Conservation (phyloP, 2,888 invertebrate genomes). For the Eilema sororculum region DNA sequence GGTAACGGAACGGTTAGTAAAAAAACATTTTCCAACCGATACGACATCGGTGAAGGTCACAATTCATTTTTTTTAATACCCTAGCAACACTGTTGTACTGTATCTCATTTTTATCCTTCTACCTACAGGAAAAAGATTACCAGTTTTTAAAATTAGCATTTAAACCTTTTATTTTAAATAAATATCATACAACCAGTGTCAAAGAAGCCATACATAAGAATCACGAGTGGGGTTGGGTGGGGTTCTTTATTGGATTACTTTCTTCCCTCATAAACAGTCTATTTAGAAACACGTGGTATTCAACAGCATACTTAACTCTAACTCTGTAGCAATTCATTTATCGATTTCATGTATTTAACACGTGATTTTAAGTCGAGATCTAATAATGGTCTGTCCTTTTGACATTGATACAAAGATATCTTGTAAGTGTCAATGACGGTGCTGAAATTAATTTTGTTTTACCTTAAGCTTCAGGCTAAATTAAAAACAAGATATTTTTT, state of each 20-base stretch:
- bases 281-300: conserved; percentile 42
- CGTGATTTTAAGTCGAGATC: conserved; percentile 15
- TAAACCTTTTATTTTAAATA: background rate
- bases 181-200: conserved; percentile 56
- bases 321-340: conserved; percentile 27
- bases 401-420: background rate
- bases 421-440: background rate
- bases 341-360: conserved; percentile 24
- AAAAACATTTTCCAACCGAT: background rate
- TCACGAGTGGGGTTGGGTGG: conserved; percentile 64
- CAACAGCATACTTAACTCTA: conserved; percentile 21
- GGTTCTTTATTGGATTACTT: conserved; percentile 76
- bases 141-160: background rate
- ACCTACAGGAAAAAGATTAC: background rate
- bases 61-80: background rate
- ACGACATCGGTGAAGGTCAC: background rate
- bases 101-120: background rate
- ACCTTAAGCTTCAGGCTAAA: background rate
- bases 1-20: background rate
- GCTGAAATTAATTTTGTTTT: background rate
- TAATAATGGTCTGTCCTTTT: background rate
- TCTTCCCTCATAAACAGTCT: conserved; percentile 48
- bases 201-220: conserved; percentile 70
- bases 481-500: background rate
- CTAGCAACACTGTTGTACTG: background rate